Conservation (phyloP, 2,113 vertebrate species). For the Leuciscus idus region DNA sequence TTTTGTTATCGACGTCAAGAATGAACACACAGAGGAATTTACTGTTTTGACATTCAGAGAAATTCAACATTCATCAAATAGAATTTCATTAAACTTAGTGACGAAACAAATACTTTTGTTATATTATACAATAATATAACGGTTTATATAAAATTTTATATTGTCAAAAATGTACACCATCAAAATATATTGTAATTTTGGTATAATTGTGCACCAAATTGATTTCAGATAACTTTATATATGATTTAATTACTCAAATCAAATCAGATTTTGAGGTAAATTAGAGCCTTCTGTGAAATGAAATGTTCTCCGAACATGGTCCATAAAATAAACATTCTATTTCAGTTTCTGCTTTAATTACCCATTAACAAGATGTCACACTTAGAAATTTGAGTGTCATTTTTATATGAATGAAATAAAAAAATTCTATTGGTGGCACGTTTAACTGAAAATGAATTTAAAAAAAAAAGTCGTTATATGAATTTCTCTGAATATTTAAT, state of each 20-base stretch:
- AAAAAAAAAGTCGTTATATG: background rate
- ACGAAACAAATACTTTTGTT: too few species aligned
- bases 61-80: too few species aligned
- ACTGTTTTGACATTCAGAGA: too few species aligned
- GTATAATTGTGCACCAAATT: background rate
- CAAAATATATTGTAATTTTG: too few species aligned
- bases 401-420: background rate
- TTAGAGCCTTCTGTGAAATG: background rate
- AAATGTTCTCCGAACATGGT: background rate
- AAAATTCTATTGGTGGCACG: background rate
- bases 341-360: background rate
- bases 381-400: background rate
- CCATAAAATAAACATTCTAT: background rate
- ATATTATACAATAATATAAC: too few species aligned
- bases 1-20: too few species aligned
- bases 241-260: background rate
- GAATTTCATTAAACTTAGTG: too few species aligned
- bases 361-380: too few species aligned
- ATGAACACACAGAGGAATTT: too few species aligned
- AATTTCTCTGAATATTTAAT: background rate
- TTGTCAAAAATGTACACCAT: too few species aligned
- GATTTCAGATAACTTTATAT: background rate
- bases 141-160: too few species aligned
- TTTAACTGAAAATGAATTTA: background rate
- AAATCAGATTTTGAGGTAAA: background rate